phyloP scores from a whole-genome alignment of 2,888 invertebrate genomes.

The Orthonychiurus folsomi region DNA sequence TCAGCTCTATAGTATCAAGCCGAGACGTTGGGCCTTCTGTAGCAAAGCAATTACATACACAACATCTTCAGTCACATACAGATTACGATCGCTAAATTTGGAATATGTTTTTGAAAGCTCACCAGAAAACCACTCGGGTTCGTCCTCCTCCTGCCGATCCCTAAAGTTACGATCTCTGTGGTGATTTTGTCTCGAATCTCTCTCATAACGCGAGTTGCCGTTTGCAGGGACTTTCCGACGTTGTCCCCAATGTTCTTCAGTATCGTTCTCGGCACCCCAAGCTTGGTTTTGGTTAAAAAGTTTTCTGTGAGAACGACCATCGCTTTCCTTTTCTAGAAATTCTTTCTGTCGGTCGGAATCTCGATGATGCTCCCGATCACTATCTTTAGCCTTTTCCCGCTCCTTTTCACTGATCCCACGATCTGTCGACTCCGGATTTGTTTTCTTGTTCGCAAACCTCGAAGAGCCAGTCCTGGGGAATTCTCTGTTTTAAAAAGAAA shows the following conservation, averaged over 20 bases:
- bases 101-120: neutral
- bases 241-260: slow-evolving; percentile 7
- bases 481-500: neutral
- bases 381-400: slow-evolving; percentile 41
- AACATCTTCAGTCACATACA: neutral
- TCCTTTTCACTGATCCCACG: slow-evolving; percentile 45
- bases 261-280: neutral
- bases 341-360: slow-evolving; percentile 9
- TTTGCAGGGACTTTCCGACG: slow-evolving; percentile 48
- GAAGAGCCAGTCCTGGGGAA: neutral
- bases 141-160: slow-evolving; percentile 52
- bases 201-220: slow-evolving; percentile 40
- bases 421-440: slow-evolving; percentile 47
- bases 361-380: slow-evolving; percentile 41
- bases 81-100: neutral
- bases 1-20: slow-evolving; percentile 82
- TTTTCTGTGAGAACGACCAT: neutral
- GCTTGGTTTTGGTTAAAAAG: neutral
- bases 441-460: too few species aligned
- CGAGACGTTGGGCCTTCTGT: slow-evolving; percentile 77
- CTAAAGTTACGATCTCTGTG: slow-evolving; percentile 10
- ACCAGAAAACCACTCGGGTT: slow-evolving; percentile 73
- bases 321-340: neutral
- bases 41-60: neutral
- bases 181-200: slow-evolving; percentile 18